These are phyloP conservation scores for Phoenicopterus ruber DNA, from an alignment of 2,113 vertebrate species.

Conservation along the genomic window DNA sequence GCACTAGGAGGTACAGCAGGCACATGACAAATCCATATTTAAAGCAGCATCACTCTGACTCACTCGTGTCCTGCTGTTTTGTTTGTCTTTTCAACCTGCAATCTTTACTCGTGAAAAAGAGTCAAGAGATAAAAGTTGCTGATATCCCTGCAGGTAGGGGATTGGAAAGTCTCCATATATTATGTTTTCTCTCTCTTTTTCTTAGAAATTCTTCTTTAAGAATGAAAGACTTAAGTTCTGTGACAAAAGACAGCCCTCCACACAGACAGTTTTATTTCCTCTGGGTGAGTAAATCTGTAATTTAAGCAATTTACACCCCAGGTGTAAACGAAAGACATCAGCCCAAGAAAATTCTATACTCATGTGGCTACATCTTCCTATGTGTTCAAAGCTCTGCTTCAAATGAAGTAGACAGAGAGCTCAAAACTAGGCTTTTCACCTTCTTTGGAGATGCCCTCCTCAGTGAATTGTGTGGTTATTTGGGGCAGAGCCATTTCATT, in stretches of 20 bases:
- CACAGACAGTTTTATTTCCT: neutral
- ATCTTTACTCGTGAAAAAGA: neutral
- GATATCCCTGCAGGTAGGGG: neutral
- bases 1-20: neutral
- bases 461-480: neutral
- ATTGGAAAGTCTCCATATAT: neutral
- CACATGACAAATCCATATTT: neutral
- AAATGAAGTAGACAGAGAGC: neutral
- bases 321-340: neutral
- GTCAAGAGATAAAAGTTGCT: neutral
- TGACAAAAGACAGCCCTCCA: neutral
- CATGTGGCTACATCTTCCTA: neutral
- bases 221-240: neutral
- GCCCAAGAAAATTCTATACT: neutral
- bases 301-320: neutral
- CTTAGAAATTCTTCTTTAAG: neutral
- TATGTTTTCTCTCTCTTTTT: neutral
- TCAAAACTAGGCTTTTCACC: neutral
- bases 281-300: neutral
- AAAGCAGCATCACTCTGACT: neutral
- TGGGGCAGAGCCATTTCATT: conserved; percentile 20
- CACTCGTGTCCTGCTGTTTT: neutral
- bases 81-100: neutral
- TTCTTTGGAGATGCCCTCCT: neutral
- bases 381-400: neutral